Evolutionary conservation across 2,113 vertebrate species (phyloP), one percentile per base, ranked within the genome.

Genomic region (Petrocephalus microphthalmus): DNA sequence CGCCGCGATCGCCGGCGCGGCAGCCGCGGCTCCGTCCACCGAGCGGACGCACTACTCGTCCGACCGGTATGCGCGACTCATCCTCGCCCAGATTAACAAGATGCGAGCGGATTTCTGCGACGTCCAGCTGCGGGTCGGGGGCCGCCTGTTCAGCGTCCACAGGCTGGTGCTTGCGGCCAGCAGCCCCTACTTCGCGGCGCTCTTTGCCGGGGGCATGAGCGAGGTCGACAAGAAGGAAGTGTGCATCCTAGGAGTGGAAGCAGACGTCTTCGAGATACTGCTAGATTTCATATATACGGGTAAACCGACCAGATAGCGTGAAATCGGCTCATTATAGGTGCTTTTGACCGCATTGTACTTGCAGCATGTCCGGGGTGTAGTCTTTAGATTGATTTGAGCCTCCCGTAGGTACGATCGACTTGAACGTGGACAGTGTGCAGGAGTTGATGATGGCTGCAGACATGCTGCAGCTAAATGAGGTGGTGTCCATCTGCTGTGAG

Each of bases 281-380:
- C 94, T 99, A 89, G 97, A 99, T 87, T 99, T 98, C 92, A 97
- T 99, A 92, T 99, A 99, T 91, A 97, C 98, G 94, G 98, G 98
- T 98, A 93, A 37, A 37, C 49, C 25, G 3, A 53, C 29, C 56
- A 37, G 29, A 19, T 3, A 49, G 22, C 8, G 45, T 49, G 22
- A 83, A 83, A 25, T 29, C 29, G n/a, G 25, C 5, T n/a, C 49
- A 29, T 85, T 7, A 54, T 51, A 54, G 15, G 7, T 42, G 52
- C 15, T 84, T 84, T 25, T 84, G 42, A 42, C 7, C n/a, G 8
- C 13, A 33, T 7, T 42, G 71, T 84, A 7, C 45, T 54, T 17
- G 2, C n/a, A 51, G 51, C 13, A 54, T 25, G 84, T 25, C 3
- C 17, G 20, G 10, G 7, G 7, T 49, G 22, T 22, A 49, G 81